Base-by-base conservation (phyloP, 2,888 invertebrate genomes). In the Apodemia zela region DNA sequence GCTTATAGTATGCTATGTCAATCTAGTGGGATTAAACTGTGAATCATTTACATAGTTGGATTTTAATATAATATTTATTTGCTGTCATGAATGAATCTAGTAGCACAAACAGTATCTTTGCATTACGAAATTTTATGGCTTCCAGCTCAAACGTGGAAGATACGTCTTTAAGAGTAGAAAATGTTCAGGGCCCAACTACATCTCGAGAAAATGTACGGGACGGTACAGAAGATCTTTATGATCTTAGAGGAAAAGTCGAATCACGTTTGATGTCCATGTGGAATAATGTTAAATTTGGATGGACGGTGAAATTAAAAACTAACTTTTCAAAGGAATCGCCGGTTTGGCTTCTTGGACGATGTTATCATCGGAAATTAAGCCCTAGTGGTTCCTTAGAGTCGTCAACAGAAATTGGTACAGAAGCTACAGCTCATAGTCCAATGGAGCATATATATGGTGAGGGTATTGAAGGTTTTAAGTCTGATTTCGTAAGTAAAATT, bases 231-330 rank as follows among this genome's bases (percentile, higher is more conserved):
- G 92, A 92, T 65, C 74, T 85, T 60, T 74, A 88, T 21, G 95
- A 95, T 77, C 93, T 94, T 64, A 95, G 95, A 81, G 94, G 94
- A 75, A 96, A 95, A 90, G 94, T 97, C 71, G 97, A 97, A 83
- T 96, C 96, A 33, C 95, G 96, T 69, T 84, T 98, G 62, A 85
- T 97, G 76, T 96, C 97, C 51, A 96, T 97, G 94, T 97, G 97
- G 97, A 97, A 97, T 84, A 97, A 97, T 85, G 95, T 98, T 66
- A 97, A 97, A 90, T 97, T 97, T 87, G 97, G 95, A 60, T 97
- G 96, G 96, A 94, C 95, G 63, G 94, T 95, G 0, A 97, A 97
- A 85, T 87, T 96, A 69, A 95, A 94, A 81, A 94, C 95, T 0
- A 94, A 87, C 71, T 95, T 95, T 76, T 97, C 96, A 0, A 96